Evolutionary conservation across 2,888 invertebrate genomes (phyloP), one percentile per base, ranked within the genome.

Genomic region (Nomada fucata): DNA sequence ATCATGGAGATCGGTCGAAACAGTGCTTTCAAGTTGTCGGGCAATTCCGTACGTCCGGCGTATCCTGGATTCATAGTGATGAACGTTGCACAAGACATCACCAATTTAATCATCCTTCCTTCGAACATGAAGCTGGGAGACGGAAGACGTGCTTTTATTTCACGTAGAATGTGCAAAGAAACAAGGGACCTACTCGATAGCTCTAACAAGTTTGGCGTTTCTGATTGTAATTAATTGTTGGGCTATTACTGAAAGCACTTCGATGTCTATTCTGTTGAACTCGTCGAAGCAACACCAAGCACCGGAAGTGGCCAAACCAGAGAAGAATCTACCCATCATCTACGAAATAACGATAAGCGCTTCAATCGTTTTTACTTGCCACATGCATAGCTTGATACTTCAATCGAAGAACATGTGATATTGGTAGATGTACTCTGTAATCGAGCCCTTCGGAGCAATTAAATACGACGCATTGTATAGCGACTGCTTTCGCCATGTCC

Each of bases 221-320:
- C 97, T 95, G 84, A 98, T 98, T 0, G 98, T 98, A 79, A 98
- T 97, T 77, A 98, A 94, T 91, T 98, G 98, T 89, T 98, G 98
- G 0, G 98, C 98, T 89, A 98, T 98, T 4, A 98, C 98, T 18
- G 97, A 98, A 78, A 98, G 94, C 55, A 98, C 98, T 93, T 98
- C 98, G 87, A 98, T 97, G 91, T 98, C 97, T 79, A 98, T 98
- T 9, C 98, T 95, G 93, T 98, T 98, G 93, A 98, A 98, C 93
- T 98, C 98, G 92, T 98, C 98, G 92, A 98, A 98, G 90, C 98
- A 98, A 90, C 97, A 97, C 98, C 98, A 98, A 4, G 97, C 97
- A 0, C 98, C 98, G 1, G 97, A 97, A 74, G 98, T 98, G 0
- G 98, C 98, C 86, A 98, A 93, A 0, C 98, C 98, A 3, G 98